Percentiles rank a stretch among this genome's conserved stretches.
Evolutionary conservation across 1,140 invertebrate genomes (phyloP).

Genomic region (Bombus superbus): DNA sequence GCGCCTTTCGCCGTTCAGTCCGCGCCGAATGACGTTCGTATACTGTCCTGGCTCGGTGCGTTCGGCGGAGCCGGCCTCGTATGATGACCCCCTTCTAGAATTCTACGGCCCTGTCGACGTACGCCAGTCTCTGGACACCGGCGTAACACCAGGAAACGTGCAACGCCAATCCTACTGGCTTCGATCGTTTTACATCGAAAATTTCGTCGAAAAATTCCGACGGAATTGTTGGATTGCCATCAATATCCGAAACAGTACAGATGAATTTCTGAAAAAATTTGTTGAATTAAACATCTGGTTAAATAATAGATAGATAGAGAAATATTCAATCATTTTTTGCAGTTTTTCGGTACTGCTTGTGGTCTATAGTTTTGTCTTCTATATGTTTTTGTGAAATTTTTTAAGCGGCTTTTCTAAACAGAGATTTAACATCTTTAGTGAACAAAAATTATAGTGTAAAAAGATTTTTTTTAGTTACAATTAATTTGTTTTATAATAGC

Average conservation of each 20-base stretch:
- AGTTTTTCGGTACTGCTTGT: not conserved
- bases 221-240: not conserved
- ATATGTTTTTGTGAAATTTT: not conserved
- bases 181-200: not conserved
- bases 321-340: not conserved
- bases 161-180: not conserved
- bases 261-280: not conserved
- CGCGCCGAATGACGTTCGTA: constrained; percentile 75
- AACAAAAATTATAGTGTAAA: not conserved
- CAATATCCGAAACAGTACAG: not conserved
- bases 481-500: not conserved
- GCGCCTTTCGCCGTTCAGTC: constrained; percentile 69
- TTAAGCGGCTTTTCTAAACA: not conserved
- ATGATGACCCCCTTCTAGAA: constrained; percentile 78
- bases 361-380: not conserved
- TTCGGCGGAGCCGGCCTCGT: constrained; percentile 62
- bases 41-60: constrained; percentile 69
- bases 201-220: not conserved
- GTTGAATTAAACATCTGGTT: not conserved
- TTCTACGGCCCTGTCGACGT: constrained; percentile 68
- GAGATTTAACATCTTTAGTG: not conserved
- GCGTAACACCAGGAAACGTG: constrained; percentile 14
- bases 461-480: not conserved
- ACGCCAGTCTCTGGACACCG: constrained; percentile 55
- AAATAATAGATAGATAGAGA: not conserved